A percentile compares a stretch with the other conserved stretches of the same genome.
Conservation (phyloP, 2,888 invertebrate species). For the Drosophila greeni region DNA sequence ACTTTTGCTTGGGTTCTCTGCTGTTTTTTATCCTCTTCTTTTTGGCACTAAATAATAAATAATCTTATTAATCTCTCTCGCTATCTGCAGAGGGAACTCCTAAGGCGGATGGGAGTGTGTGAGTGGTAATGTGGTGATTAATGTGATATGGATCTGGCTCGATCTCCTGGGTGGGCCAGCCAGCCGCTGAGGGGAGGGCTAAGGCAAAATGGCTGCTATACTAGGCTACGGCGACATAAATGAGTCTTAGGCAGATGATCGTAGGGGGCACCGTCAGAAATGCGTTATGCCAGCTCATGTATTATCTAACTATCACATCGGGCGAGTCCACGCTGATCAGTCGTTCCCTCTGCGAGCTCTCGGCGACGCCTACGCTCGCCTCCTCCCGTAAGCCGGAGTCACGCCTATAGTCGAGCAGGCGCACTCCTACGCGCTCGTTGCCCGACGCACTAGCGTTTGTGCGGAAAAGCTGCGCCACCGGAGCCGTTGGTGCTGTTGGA, state of each 20-base stretch:
- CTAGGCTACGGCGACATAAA: constrained; percentile 36
- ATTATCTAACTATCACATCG: constrained; percentile 69
- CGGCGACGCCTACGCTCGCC: constrained; percentile 7
- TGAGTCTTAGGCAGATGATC: constrained; percentile 38
- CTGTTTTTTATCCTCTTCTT: constrained; percentile 23
- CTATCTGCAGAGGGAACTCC: constrained; percentile 47
- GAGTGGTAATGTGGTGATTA: constrained; percentile 17
- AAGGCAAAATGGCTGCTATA: constrained; percentile 36
- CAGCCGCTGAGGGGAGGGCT: constrained; percentile 21
- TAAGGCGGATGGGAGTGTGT: constrained; percentile 27
- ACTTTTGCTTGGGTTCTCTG: constrained; percentile 53
- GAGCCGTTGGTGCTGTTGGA: constrained; percentile 5
- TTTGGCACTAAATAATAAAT: constrained; percentile 71
- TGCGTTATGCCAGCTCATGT: constrained; percentile 29
- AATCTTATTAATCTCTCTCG: constrained; percentile 71
- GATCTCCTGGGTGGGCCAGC: constrained; percentile 7
- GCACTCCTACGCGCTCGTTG: constrained; percentile 61
- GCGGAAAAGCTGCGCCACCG: constrained; percentile 31
- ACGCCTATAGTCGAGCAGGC: constrained; percentile 64
- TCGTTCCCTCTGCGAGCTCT: constrained; percentile 52
- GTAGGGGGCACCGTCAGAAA: constrained; percentile 30
- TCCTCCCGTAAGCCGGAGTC: constrained; percentile 44
- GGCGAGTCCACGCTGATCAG: constrained; percentile 51
- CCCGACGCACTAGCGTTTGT: constrained; percentile 20
- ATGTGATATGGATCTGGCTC: constrained; percentile 3